Conservation (phyloP, 2,888 invertebrate genomes). For the Augiades crinisus region DNA sequence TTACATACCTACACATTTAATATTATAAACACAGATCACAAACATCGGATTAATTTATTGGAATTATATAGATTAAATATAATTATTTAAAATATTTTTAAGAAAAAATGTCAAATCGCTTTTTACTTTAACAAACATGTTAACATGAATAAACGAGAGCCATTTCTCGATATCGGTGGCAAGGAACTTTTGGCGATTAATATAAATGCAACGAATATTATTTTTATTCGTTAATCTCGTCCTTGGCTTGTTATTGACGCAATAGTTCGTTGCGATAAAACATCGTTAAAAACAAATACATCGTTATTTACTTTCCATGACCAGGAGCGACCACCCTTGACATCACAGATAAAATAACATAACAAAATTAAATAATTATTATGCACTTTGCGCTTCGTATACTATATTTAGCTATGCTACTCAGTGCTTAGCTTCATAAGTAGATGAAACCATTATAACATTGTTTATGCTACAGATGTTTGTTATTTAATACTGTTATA, state of each 20-base stretch:
- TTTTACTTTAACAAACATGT: no score
- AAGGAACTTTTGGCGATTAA: no score
- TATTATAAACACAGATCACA: no score
- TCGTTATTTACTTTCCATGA: constrained; percentile 15
- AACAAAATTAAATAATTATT: not conserved
- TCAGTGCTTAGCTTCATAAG: not conserved
- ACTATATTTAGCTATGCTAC: not conserved
- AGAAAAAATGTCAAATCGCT: no score
- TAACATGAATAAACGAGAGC: no score
- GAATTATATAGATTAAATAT: no score
- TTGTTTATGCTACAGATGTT: constrained; percentile 12
- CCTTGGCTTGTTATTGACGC: not conserved
- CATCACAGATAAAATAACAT: constrained; percentile 7
- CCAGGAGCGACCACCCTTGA: constrained; percentile 3
- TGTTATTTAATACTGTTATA: no score
- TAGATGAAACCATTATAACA: not conserved
- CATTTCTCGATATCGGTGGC: no score
- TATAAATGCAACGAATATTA: no score
- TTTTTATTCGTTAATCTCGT: constrained; percentile 12
- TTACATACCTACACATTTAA: no score
- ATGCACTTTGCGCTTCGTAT: not conserved
- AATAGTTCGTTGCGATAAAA: constrained; percentile 11
- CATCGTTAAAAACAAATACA: constrained; percentile 13
- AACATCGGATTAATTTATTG: no score
- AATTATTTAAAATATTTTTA: no score